These are phyloP conservation scores for Agrotis exclamationis DNA, from an alignment of 2,888 invertebrate species.

Conservation along the genomic window DNA sequence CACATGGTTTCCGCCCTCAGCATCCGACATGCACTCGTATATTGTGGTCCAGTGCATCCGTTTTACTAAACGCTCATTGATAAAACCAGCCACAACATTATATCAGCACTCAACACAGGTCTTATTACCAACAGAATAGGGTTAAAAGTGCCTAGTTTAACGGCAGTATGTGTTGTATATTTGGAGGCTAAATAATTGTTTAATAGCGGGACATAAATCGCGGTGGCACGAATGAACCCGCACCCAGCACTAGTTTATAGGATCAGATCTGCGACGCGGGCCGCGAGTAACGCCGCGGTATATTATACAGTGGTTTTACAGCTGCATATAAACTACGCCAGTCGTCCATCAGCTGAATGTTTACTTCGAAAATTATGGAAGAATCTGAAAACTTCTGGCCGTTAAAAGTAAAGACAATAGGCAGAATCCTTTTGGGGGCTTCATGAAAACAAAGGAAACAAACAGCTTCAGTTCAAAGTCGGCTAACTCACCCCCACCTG, in stretches of 20 bases:
- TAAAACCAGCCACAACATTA: slow-evolving; percentile 11
- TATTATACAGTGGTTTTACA: not conserved
- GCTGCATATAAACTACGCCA: not conserved
- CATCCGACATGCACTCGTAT: slow-evolving; percentile 3
- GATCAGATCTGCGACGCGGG: slow-evolving; percentile 3
- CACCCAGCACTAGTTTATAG: slow-evolving; percentile 41
- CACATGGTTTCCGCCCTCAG: not conserved
- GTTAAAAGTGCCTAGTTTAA: slow-evolving; percentile 3
- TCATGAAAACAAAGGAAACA: not conserved
- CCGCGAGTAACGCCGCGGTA: not conserved
- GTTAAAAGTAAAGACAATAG: not conserved
- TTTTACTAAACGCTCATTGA: slow-evolving; percentile 43
- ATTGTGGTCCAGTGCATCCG: slow-evolving; percentile 36
- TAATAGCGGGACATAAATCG: slow-evolving; percentile 44
- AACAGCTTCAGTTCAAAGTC: not conserved
- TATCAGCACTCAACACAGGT: not conserved
- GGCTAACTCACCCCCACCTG: too few relatives aligned
- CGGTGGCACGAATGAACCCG: slow-evolving; percentile 13
- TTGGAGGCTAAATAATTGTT: slow-evolving; percentile 50
- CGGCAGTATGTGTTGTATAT: not conserved
- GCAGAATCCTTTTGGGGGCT: not conserved
- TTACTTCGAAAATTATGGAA: not conserved
- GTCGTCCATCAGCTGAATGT: too few relatives aligned
- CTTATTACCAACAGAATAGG: not conserved
- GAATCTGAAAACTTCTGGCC: not conserved